Base-by-base conservation (phyloP, 2,888 invertebrate species). In the Volucella inflata region DNA sequence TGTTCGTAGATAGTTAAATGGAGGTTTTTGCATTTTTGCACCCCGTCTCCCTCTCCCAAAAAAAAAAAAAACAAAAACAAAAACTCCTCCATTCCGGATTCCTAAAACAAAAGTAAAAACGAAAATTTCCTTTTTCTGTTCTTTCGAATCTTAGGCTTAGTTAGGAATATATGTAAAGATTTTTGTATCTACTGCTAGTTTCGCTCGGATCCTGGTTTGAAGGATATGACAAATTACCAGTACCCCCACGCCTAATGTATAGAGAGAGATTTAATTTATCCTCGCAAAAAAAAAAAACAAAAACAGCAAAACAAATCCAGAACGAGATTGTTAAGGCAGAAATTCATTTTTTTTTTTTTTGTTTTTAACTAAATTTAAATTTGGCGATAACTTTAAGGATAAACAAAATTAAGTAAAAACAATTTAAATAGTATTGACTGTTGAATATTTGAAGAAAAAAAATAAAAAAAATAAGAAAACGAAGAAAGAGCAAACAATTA, bases 351-450 rank as follows among this genome's bases (percentile, higher is more conserved):
- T 17, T 30, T 57, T 48, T 16, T 36, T 50, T 40, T 9, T n/a
- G 46, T 40, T 51, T 59, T 44, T 60, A 59, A 68, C 12, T 10
- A 51, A 68, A 78, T 40, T 12, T 64, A 64, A 78, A 70, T 57
- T 57, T 55, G 60, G 68, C 16, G 12, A 10, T 42, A 76, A 44
- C 21, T 48, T 68, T 76, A 83, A 83, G 67, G 62, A 70, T 72
- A 74, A 77, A 82, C 48, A 65, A 65, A 51, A 60, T 72, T 60
- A 62, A 64, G 38, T 30, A 30, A 60, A 77, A 71, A 17, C 8
- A 44, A 51, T 60, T 53, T 71, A 57, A 78, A 68, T 81, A 76
- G 72, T 85, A 85, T 77, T 85, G 85, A 85, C 85, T 85, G 85
- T 85, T 85, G 81, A 81, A 85, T 85, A 85, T 81, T 85, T 68